Percentiles rank a stretch among this genome's conserved stretches.
phyloP scores from a whole-genome alignment of 1,140 invertebrate genomes.

The Hetaerina americana region DNA sequence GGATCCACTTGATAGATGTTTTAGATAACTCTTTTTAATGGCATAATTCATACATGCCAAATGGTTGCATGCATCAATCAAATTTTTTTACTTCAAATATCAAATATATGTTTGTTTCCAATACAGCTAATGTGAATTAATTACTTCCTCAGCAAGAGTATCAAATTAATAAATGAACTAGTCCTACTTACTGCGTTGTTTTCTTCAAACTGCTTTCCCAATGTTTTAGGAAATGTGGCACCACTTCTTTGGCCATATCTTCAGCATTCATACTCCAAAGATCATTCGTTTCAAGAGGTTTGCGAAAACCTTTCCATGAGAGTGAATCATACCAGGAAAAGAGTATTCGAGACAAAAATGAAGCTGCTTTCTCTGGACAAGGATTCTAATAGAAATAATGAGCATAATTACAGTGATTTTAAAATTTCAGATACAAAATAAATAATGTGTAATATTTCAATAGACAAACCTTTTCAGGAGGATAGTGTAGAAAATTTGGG shows the following conservation, averaged over 20 bases:
- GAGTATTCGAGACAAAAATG: conserved; percentile 77
- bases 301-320: conserved; percentile 69
- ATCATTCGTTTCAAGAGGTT: conserved; percentile 65
- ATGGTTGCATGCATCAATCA: no score
- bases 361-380: conserved; percentile 73
- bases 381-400: conserved; percentile 50
- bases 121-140: no score
- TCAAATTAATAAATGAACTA: no score
- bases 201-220: conserved; percentile 53
- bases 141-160: no score
- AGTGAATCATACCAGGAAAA: conserved; percentile 88
- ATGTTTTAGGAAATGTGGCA: conserved; percentile 73
- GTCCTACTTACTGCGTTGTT: conserved; percentile 37
- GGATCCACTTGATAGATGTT: no score
- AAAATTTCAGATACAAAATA: conserved; percentile 2
- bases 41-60: no score
- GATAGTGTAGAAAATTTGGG: conserved; percentile 53
- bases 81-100: no score
- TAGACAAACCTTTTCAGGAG: conserved; percentile 44
- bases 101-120: no score
- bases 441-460: not conserved
- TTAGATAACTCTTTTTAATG: no score
- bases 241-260: conserved; percentile 65
- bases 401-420: not conserved
- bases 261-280: conserved; percentile 81